A percentile compares a stretch with the other conserved stretches of the same genome.
Evolutionary conservation across 2,888 invertebrate genomes (phyloP).

Genomic region (Eutolmus rufibarbis): DNA sequence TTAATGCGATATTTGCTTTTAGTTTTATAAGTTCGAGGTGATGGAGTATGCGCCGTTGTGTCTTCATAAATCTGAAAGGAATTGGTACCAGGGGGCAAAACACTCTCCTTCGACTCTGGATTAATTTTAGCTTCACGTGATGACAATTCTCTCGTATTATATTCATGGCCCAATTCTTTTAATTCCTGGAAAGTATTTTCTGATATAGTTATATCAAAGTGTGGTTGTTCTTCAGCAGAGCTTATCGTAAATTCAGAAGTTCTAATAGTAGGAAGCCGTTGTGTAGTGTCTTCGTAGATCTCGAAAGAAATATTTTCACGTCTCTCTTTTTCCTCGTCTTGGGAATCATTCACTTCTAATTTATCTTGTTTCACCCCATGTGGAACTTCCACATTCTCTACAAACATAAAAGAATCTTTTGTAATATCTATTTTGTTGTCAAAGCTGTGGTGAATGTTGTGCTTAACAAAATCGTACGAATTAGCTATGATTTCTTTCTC

Average conservation of each 20-base stretch:
- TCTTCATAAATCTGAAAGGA: slow-evolving; percentile 42
- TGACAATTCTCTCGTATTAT: background rate
- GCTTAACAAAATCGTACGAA: background rate
- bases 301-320: background rate
- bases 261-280: background rate
- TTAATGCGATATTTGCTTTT: background rate
- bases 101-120: background rate
- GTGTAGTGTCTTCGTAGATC: slow-evolving; percentile 13
- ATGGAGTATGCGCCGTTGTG: background rate
- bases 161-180: background rate
- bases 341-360: background rate
- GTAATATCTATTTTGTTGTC: background rate
- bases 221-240: background rate
- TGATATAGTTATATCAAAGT: slow-evolving; percentile 7
- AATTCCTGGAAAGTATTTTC: slow-evolving; percentile 3
- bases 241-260: background rate
- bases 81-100: background rate
- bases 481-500: background rate
- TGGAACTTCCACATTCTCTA: background rate
- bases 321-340: background rate
- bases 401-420: background rate
- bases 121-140: background rate
- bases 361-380: background rate
- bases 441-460: background rate
- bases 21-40: background rate